These are phyloP conservation scores for Sebastes hopkinsi DNA, from an alignment of 2,797 vertebrate species.

Conservation along the genomic window DNA sequence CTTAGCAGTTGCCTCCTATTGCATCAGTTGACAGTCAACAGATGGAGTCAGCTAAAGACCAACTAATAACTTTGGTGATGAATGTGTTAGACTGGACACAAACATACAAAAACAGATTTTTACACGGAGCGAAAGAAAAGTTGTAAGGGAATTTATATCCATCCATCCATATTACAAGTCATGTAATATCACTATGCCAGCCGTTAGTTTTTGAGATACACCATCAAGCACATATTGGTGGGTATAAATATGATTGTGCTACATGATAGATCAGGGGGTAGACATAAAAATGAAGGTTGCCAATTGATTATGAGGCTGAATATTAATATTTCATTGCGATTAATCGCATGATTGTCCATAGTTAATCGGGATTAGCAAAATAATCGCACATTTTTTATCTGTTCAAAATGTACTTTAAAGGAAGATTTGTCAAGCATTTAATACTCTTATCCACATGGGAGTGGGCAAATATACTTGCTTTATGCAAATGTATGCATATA, in stretches of 20 bases:
- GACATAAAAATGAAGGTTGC: neutral
- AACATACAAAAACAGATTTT: slow-evolving; percentile 28
- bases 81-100: slow-evolving; percentile 33
- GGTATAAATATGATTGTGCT: neutral
- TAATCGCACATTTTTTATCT: neutral
- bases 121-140: neutral
- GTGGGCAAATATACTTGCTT: too few species aligned
- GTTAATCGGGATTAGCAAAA: neutral
- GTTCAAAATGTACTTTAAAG: neutral
- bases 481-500: neutral
- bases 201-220: neutral
- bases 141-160: neutral
- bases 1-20: slow-evolving; percentile 62
- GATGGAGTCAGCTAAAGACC: slow-evolving; percentile 59
- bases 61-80: slow-evolving; percentile 50
- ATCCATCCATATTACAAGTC: neutral
- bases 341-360: neutral
- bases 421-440: neutral
- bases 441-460: neutral
- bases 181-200: neutral
- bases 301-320: neutral
- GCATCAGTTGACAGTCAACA: slow-evolving; percentile 72
- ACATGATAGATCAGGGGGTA: neutral
- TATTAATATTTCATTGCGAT: neutral
- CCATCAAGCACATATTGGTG: neutral